Conservation (phyloP, 1,140 invertebrate genomes). For the Drosophila subpulchrella region DNA sequence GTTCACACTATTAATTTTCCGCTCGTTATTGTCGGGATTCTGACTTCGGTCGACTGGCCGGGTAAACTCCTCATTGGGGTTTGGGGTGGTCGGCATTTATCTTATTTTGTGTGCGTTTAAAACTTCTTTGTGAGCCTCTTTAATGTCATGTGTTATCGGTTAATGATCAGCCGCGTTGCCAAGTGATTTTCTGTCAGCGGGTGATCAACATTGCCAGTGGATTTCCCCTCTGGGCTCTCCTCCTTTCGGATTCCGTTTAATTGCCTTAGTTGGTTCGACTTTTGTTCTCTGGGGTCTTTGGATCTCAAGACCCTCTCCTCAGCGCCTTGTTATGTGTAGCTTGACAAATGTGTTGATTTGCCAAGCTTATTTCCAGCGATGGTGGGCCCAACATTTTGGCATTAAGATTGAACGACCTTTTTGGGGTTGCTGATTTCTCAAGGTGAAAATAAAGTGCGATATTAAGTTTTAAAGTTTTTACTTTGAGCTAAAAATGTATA, state of each 20-base stretch:
- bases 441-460: constrained; percentile 10
- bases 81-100: constrained; percentile 82
- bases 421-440: constrained; percentile 4
- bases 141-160: constrained; percentile 84
- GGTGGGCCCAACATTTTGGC: constrained; percentile 20
- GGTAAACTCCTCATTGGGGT: constrained; percentile 33
- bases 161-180: constrained; percentile 80
- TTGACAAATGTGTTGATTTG: constrained; percentile 71
- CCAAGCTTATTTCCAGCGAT: constrained; percentile 19
- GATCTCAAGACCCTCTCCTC: constrained; percentile 1
- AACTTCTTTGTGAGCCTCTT: constrained; percentile 72
- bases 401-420: constrained; percentile 29
- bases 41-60: constrained; percentile 14
- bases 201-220: constrained; percentile 47
- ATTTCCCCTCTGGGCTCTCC: constrained; percentile 1
- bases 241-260: constrained; percentile 26
- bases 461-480: background rate
- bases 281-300: constrained; percentile 7
- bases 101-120: constrained; percentile 78
- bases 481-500: background rate
- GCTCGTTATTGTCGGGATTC: constrained; percentile 58
- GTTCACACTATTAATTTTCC: constrained; percentile 84
- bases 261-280: constrained; percentile 12
- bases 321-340: constrained; percentile 49
- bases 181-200: constrained; percentile 80